Conservation (phyloP, 1,140 invertebrate genomes). For the Myzus persicae region DNA sequence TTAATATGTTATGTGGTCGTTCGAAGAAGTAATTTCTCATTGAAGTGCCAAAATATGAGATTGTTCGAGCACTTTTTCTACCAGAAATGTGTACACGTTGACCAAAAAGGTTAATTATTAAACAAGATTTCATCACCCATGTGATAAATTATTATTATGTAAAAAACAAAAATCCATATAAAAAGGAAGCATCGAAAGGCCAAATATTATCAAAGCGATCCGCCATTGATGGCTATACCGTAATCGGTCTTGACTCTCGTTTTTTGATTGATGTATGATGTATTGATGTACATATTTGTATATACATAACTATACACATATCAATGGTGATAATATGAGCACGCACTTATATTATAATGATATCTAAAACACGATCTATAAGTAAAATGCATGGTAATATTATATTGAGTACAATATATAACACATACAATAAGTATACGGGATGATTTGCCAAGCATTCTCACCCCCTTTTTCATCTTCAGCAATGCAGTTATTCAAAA, state of each 20-base stretch:
- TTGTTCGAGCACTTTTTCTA: background rate
- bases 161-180: too few species aligned
- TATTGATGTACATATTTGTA: too few species aligned
- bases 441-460: too few species aligned
- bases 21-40: background rate
- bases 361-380: background rate
- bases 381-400: too few species aligned
- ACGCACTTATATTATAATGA: background rate
- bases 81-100: background rate
- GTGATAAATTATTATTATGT: too few species aligned
- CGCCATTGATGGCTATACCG: too few species aligned
- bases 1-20: background rate
- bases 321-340: background rate
- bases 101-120: background rate
- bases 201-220: background rate
- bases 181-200: background rate
- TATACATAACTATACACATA: background rate
- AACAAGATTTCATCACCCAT: too few species aligned
- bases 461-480: too few species aligned
- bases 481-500: too few species aligned
- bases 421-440: too few species aligned
- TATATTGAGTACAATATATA: too few species aligned
- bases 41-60: background rate
- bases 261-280: too few species aligned
- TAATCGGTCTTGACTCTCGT: background rate